Percentiles rank a stretch among this genome's conserved stretches.
Evolutionary conservation across 2,888 invertebrate genomes (phyloP).

Genomic region (Lepidochrysops patricia): DNA sequence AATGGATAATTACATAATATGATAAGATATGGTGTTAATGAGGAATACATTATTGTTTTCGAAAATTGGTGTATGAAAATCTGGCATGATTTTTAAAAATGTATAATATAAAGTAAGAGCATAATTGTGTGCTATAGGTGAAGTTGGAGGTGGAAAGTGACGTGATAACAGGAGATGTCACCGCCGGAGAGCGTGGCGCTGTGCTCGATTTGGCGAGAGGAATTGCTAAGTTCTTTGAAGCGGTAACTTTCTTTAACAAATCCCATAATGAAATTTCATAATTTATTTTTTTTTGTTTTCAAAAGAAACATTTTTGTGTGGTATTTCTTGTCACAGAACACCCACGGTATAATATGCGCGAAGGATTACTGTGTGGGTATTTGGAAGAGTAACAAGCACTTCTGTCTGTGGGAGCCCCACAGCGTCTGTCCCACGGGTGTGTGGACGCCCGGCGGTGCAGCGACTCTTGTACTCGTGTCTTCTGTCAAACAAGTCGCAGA

Average conservation of each 20-base stretch:
- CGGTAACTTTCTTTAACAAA: conserved; percentile 29
- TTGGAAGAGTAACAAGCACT: conserved; percentile 42
- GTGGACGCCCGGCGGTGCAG: conserved; percentile 43
- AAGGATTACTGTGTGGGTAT: conserved; percentile 57
- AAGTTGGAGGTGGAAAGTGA: conserved; percentile 39
- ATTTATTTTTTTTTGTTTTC: background rate
- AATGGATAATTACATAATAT: background rate
- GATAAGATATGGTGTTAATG: background rate
- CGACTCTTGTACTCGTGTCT: conserved; percentile 39
- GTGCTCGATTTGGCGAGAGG: conserved; percentile 44
- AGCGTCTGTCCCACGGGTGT: conserved; percentile 46
- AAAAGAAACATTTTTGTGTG: background rate
- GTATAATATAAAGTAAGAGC: background rate
- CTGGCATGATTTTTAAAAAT: background rate
- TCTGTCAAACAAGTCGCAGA: conserved; percentile 43
- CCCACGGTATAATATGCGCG: conserved; percentile 50
- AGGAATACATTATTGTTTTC: background rate
- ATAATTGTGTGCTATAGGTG: conserved; percentile 33
- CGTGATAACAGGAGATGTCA: conserved; percentile 44
- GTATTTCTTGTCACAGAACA: conserved; percentile 32
- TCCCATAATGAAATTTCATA: background rate
- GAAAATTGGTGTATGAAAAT: background rate
- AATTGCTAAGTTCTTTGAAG: conserved; percentile 44
- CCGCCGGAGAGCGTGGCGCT: conserved; percentile 43
- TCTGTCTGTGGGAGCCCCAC: conserved; percentile 54